Evolutionary conservation across 2,113 vertebrate species (phyloP), one percentile per base, ranked within the genome.

Genomic region (Eulemur macaco): DNA sequence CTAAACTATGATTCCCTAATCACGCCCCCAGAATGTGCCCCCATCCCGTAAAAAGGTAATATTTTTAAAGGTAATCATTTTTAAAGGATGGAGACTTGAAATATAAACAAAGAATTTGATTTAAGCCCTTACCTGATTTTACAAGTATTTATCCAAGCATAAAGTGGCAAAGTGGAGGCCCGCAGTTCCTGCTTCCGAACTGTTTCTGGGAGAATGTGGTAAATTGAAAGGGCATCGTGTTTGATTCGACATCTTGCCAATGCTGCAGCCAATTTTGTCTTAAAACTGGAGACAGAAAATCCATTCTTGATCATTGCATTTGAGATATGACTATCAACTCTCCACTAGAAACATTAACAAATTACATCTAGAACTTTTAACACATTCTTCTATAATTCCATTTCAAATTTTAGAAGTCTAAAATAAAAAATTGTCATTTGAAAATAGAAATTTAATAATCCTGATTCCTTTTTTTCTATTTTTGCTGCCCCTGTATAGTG

Each of bases 241-340:
- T 99, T 99, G 98, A 99, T 99, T 95, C 99, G 99, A 97, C 95
- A 99, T 81, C 99, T 99, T 64, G 99, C 99, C 95, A 99, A 71
- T 0, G 99, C 99, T 15, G 99, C 99, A 77, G 99, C 99, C 97
- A 99, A 97, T 93, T 99, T 99, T 82, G 98, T 99, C 98, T 98
- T 99, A 94, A 93, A 99, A 96, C 99, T 99, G 98, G 31, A 98
- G 95, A 97, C 1, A 91, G 13, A 96, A 25, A 96, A 92, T 52
- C 42, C 84, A 90, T 89, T 92, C 42, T 95, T 95, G 56, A 37
- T 96, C 66, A 76, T 0, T 86, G 47, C 74, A 93, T 15, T 88
- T 66, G 91, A 96, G 54, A 92, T 8, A 91, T 86, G 56, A 74
- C 25, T 89, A 92, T 39, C 25, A 83, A 58, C 64, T 93, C 89